These are phyloP conservation scores for Sesamia inferens DNA, from an alignment of 2,888 invertebrate genomes.

Conservation along the genomic window DNA sequence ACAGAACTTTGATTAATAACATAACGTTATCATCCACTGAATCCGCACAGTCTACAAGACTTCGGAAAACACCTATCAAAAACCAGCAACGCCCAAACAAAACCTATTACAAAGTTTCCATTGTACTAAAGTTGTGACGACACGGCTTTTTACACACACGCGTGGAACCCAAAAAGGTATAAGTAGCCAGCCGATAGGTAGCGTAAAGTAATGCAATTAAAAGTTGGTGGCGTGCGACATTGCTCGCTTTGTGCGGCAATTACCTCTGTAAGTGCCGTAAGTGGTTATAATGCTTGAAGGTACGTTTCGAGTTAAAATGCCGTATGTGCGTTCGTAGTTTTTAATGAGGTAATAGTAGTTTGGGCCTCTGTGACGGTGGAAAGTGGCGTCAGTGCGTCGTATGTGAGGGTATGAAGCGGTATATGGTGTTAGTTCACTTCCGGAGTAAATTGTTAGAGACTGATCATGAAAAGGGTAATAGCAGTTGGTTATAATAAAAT, in stretches of 20 bases:
- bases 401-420: not conserved
- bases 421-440: constrained; percentile 10
- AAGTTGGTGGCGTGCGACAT: constrained; percentile 65
- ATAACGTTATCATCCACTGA: not conserved
- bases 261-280: constrained; percentile 52
- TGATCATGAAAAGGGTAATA: not conserved
- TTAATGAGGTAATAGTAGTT: constrained; percentile 42
- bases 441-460: not conserved
- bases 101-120: constrained; percentile 58
- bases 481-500: not conserved
- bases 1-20: not conserved
- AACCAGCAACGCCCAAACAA: constrained; percentile 35
- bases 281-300: constrained; percentile 55
- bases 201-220: constrained; percentile 67
- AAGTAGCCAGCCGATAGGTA: constrained; percentile 33
- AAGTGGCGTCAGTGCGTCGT: constrained; percentile 20
- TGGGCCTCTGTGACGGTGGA: not conserved
- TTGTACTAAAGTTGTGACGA: constrained; percentile 30
- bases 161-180: constrained; percentile 35
- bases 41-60: not conserved
- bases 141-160: constrained; percentile 46
- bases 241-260: constrained; percentile 58
- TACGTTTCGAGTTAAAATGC: constrained; percentile 28
- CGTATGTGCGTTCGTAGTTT: constrained; percentile 42
- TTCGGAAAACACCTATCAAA: constrained; percentile 34